Percentiles rank a stretch among this genome's conserved stretches.
Conservation (phyloP, 2,888 invertebrate species). For the Ochropleura leucogaster region DNA sequence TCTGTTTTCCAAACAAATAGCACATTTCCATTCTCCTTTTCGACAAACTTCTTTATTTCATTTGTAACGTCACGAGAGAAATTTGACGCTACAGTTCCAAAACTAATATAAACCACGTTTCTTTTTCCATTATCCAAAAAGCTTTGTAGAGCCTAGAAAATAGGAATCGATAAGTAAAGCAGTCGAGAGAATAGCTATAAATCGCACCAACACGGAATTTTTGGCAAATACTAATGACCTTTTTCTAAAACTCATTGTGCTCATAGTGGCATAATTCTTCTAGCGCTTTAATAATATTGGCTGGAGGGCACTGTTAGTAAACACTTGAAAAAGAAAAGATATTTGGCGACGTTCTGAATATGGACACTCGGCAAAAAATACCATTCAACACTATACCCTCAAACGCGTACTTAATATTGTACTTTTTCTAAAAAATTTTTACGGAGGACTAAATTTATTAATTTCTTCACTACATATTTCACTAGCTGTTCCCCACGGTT, state of each 20-base stretch:
- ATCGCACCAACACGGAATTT: not conserved
- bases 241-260: not conserved
- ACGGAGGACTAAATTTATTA: not conserved
- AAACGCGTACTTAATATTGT: not conserved
- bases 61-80: constrained; percentile 90
- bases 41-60: constrained; percentile 85
- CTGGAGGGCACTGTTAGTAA: not conserved
- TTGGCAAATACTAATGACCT: not conserved
- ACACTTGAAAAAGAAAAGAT: not conserved
- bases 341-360: not conserved
- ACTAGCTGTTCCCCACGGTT: no score
- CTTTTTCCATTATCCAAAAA: constrained; percentile 91
- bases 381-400: not conserved
- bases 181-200: not conserved
- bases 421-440: no score
- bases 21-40: constrained; percentile 80
- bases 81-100: constrained; percentile 93
- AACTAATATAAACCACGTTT: constrained; percentile 93
- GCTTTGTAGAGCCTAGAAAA: constrained; percentile 58
- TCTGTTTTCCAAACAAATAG: constrained; percentile 94
- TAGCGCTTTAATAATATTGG: not conserved
- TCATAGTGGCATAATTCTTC: not conserved
- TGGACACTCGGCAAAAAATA: not conserved
- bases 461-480: not conserved
- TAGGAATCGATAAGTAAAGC: not conserved